Evolutionary conservation across 2,888 invertebrate genomes (phyloP).

Genomic region (Cremastinae sp.): DNA sequence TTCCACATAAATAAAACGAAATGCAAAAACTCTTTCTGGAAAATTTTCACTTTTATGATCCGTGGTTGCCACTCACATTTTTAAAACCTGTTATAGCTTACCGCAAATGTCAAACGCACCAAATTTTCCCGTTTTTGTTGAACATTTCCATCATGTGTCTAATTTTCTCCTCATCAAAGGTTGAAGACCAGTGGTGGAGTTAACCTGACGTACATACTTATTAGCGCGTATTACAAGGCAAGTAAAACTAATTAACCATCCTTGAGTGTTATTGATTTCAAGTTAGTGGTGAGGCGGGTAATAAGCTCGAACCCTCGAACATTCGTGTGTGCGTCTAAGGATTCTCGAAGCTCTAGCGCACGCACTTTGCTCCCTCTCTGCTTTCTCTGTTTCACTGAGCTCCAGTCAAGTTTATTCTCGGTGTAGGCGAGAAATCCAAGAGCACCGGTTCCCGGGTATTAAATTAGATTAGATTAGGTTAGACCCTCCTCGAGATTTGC

Average conservation of each 20-base stretch:
- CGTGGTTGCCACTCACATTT: too few relatives aligned
- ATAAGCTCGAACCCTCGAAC: conserved; percentile 9
- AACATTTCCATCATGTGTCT: too few relatives aligned
- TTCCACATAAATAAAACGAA: too few relatives aligned
- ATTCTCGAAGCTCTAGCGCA: conserved; percentile 24
- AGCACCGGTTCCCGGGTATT: conserved; percentile 41
- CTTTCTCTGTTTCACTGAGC: conserved; percentile 7
- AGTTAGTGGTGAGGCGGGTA: neutral
- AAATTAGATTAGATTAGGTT: conserved; percentile 57
- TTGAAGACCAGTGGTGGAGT: neutral
- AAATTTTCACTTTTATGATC: too few relatives aligned
- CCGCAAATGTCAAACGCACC: too few relatives aligned
- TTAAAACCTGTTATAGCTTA: too few relatives aligned
- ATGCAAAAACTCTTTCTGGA: too few relatives aligned
- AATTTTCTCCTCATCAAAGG: neutral
- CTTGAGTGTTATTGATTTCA: conserved; percentile 25
- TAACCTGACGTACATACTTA: neutral
- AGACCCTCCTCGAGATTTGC: conserved; percentile 52
- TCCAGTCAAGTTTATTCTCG: conserved; percentile 36
- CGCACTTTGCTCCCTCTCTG: conserved; percentile 39
- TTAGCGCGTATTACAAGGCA: conserved; percentile 9
- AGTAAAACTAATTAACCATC: conserved; percentile 18
- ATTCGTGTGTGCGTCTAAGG: conserved; percentile 21
- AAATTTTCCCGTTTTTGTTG: too few relatives aligned
- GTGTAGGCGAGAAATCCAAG: conserved; percentile 41